A percentile compares a stretch with the other conserved stretches of the same genome.
Conservation (phyloP, 1,140 invertebrate species). For the Cotesia vestalis region DNA sequence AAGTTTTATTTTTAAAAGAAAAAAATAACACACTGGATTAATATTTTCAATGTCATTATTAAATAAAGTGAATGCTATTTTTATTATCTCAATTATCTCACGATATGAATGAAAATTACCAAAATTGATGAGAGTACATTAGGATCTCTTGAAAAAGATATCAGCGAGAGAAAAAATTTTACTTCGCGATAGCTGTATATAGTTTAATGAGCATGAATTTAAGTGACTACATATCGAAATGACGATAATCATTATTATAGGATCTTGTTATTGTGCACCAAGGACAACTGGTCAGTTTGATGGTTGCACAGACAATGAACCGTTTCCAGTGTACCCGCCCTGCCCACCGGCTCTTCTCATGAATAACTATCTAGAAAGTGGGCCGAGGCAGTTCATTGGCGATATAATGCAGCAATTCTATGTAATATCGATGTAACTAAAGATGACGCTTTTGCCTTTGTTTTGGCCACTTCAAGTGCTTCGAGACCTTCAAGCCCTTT, state of each 20-base stretch:
- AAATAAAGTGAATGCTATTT: too few relatives aligned
- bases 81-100: too few relatives aligned
- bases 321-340: neutral
- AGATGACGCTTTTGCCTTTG: neutral
- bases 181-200: too few relatives aligned
- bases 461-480: neutral
- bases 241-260: conserved; percentile 17
- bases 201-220: neutral
- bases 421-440: neutral
- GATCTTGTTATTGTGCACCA: conserved; percentile 17
- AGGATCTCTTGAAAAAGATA: too few relatives aligned
- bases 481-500: too few relatives aligned
- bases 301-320: conserved; percentile 21
- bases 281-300: conserved; percentile 30
- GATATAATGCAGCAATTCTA: neutral
- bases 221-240: neutral
- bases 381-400: conserved; percentile 15
- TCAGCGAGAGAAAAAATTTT: neutral
- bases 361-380: conserved; percentile 16
- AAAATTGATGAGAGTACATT: too few relatives aligned
- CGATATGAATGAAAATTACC: too few relatives aligned
- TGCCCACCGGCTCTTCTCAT: conserved; percentile 22
- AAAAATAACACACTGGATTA: too few relatives aligned
- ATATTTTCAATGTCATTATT: too few relatives aligned
- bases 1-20: too few relatives aligned